Evolutionary conservation across 2,888 invertebrate species (phyloP).

Genomic region (Torymus texanus): DNA sequence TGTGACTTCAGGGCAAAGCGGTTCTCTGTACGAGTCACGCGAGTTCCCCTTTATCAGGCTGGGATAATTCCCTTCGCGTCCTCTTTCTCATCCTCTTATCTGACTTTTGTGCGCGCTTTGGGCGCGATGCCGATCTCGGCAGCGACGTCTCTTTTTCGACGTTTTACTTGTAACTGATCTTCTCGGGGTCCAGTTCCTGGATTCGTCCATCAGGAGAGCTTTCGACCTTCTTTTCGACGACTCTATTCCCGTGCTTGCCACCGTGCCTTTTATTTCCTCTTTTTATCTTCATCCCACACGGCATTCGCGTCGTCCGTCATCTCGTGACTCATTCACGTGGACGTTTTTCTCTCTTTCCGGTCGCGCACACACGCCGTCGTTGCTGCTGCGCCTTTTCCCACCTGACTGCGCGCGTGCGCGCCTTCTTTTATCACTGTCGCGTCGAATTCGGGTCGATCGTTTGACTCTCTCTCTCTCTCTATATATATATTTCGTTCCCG

Average conservation of each 20-base stretch:
- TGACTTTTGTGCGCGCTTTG: conserved; percentile 2
- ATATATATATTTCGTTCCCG: too few species aligned
- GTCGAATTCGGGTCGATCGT: conserved; percentile 32
- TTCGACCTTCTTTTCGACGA: conserved; percentile 19
- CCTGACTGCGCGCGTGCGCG: conserved; percentile 8
- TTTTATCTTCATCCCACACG: neutral
- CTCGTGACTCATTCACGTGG: conserved; percentile 19
- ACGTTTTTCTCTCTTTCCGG: conserved; percentile 18
- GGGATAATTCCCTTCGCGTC: conserved; percentile 11
- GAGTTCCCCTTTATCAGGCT: conserved; percentile 33
- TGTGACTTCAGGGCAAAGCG: neutral
- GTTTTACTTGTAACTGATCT: conserved; percentile 43
- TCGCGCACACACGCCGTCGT: neutral
- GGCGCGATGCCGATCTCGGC: conserved; percentile 8
- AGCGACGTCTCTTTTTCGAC: conserved; percentile 23
- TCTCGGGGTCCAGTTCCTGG: neutral
- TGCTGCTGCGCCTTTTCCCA: conserved; percentile 7
- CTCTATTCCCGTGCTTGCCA: conserved; percentile 13
- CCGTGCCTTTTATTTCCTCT: neutral
- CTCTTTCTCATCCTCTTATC: conserved; percentile 9
- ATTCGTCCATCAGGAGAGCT: conserved; percentile 17
- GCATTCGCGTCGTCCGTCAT: conserved; percentile 33
- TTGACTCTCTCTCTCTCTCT: conserved; percentile 21
- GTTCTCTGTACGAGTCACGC: neutral
- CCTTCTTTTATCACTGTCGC: conserved; percentile 46